A percentile compares a stretch with the other conserved stretches of the same genome.
phyloP scores from a whole-genome alignment of 2,113 vertebrate species.

The Telmatochromis sp. region DNA sequence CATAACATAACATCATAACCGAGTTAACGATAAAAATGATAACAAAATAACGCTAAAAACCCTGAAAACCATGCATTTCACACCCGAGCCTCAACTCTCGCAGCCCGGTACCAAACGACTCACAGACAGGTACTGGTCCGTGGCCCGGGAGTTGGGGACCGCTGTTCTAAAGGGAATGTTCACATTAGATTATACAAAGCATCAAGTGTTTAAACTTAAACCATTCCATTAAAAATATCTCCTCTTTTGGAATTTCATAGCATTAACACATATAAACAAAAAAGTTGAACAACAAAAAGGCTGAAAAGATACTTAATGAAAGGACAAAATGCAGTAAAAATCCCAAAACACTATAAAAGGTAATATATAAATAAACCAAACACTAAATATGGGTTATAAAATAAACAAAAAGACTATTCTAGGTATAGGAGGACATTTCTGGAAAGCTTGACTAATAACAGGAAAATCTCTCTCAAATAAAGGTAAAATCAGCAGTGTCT shows the following conservation, averaged over 20 bases:
- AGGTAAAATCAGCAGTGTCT: fast-evolving
- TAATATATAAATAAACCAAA: neutral
- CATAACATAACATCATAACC: too few species aligned
- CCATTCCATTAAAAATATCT: neutral
- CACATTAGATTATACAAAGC: neutral
- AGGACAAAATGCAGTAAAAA: neutral
- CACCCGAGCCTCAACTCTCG: too few species aligned
- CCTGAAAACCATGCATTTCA: too few species aligned
- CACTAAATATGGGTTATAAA: neutral
- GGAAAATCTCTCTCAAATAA: neutral
- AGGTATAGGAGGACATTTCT: neutral
- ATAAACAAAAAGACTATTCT: neutral
- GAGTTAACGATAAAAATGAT: too few species aligned
- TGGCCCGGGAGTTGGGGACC: too few species aligned
- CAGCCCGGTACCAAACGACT: too few species aligned
- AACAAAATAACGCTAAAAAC: too few species aligned
- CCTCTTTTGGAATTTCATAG: neutral
- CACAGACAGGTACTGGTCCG: too few species aligned
- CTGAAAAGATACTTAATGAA: neutral
- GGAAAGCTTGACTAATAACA: neutral
- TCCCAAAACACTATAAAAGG: neutral
- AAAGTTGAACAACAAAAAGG: neutral
- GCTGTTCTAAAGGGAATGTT: neutral
- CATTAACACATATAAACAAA: neutral
- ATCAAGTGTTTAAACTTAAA: neutral